Evolutionary conservation across 2,113 vertebrate species (phyloP), one percentile per base, ranked within the genome.

Genomic region (Anser brachyrhynchus): DNA sequence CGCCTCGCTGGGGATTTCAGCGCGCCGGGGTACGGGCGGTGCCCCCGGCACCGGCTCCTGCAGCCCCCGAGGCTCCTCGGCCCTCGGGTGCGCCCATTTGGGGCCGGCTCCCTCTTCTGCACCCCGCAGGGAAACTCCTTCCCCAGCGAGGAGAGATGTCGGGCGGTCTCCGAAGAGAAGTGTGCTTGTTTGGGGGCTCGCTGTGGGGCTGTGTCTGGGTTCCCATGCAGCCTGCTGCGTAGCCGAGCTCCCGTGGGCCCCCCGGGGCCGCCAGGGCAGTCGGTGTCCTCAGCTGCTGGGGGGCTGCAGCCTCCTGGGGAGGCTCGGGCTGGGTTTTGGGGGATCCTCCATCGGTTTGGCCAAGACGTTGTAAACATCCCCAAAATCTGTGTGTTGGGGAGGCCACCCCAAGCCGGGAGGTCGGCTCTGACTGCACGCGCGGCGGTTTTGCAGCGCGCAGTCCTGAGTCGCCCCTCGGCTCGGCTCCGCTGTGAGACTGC

Each of bases 371-470:
- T 29, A 18, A 64, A 39, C 25, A 19, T 87, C n/a, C 37, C 46
- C 31, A 55, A 76, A 43, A 46, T 6, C 4, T 4, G 6, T 37
- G 51, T 41, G 28, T 20, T 62, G 20, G 35, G 49, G n/a, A 37
- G 25, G 49, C 28, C 26, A 35, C 33, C 12, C 25, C 59, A 23
- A 3, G 13, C 17, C 58, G 7, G 9, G 31, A 77, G 64, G 52
- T 79, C 0, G 41, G 35, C 52, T 94, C 43, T 70, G 85, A 28
- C 83, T 70, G 21, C 23, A 52, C 2, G 37, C 19, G 1, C 1
- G 3, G 44, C 35, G 71, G 0, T 23, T 55, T 17, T n/a, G 14
- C 28, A 37, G 28, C 20, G 3, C 9, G 20, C n/a, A 57, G 43
- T 21, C 62, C 59, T 85, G 55, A 62, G 8, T 13, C 66, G 16